These are phyloP conservation scores for Numida meleagris DNA, from an alignment of 2,113 vertebrate species.

Conservation along the genomic window DNA sequence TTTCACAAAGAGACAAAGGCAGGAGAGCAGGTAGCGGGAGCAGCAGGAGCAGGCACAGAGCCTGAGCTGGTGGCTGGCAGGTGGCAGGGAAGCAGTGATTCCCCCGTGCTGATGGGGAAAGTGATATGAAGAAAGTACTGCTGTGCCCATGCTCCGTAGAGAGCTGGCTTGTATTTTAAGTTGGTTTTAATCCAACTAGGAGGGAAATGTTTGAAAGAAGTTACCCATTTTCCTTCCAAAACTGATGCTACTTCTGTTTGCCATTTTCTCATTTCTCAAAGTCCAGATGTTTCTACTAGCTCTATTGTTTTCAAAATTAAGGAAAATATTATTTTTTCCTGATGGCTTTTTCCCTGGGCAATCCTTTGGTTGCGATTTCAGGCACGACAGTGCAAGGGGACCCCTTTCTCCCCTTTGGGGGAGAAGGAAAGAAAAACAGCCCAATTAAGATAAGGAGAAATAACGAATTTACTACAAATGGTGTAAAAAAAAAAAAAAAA, in stretches of 20 bases:
- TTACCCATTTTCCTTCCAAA: not conserved
- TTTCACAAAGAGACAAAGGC: not conserved
- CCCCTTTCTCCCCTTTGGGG: too few species aligned
- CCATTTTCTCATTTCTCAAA: not conserved
- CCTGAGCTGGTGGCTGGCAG: not conserved
- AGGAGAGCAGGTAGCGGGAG: slow-evolving; percentile 4
- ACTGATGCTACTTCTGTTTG: not conserved
- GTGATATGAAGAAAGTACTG: not conserved
- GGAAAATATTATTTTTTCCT: not conserved
- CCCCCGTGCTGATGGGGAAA: not conserved
- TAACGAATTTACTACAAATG: too few species aligned
- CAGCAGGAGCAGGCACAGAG: not conserved
- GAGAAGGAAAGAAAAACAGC: too few species aligned
- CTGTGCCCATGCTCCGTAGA: not conserved
- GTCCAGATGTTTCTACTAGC: not conserved
- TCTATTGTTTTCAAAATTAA: not conserved
- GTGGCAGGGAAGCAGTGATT: not conserved
- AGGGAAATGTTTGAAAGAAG: not conserved
- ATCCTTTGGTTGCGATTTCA: not conserved
- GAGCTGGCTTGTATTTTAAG: not conserved
- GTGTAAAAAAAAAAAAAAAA: too few species aligned
- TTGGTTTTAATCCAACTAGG: not conserved
- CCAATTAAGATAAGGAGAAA: too few species aligned
- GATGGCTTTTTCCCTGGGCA: not conserved
- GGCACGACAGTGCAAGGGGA: too few species aligned